Conservation (phyloP, 2,888 invertebrate genomes). For the Trachelus troglodyta region DNA sequence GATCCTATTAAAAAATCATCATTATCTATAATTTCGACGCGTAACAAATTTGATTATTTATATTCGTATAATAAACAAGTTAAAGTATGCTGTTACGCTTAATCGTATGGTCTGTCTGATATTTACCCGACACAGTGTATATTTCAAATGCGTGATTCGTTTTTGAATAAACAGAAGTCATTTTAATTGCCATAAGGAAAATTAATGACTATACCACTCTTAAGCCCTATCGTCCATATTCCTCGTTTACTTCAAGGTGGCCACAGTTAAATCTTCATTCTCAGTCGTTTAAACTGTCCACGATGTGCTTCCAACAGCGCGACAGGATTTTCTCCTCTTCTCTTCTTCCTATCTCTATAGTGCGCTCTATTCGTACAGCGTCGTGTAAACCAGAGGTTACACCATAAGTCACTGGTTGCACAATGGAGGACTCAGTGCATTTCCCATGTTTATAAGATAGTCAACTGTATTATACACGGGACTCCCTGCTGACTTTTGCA, state of each 20-base stretch:
- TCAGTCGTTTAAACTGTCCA: not conserved
- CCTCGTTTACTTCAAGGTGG: not conserved
- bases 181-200: not conserved
- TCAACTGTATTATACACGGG: slow-evolving; percentile 5
- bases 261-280: not conserved
- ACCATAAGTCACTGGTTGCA: slow-evolving; percentile 4
- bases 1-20: not conserved
- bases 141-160: not conserved
- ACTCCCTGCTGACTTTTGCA: slow-evolving; percentile 7
- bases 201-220: not conserved
- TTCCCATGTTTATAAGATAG: slow-evolving; percentile 6
- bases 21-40: not conserved
- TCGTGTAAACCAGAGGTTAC: slow-evolving; percentile 1
- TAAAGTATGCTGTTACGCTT: not conserved
- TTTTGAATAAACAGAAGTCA: not conserved
- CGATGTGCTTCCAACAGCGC: not conserved
- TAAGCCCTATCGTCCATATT: no score
- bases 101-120: not conserved
- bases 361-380: not conserved
- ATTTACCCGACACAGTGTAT: not conserved
- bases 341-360: not conserved
- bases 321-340: not conserved
- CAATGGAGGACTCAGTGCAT: slow-evolving; percentile 4
- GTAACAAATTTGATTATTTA: not conserved
- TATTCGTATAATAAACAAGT: not conserved